phyloP scores from a whole-genome alignment of 2,888 invertebrate species.

The Pediacus dermestoides region DNA sequence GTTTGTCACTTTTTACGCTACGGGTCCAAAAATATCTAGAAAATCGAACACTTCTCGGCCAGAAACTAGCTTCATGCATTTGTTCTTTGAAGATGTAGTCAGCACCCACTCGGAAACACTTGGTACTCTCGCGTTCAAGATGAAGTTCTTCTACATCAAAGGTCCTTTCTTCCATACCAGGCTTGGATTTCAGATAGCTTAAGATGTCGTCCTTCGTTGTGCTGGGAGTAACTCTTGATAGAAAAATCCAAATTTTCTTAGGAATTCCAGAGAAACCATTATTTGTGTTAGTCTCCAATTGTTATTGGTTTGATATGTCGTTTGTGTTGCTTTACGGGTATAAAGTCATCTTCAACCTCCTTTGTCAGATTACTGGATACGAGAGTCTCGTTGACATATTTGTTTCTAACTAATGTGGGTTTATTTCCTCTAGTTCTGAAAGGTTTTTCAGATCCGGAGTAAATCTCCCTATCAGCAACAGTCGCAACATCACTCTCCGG shows the following conservation, averaged over 20 bases:
- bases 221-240: not conserved
- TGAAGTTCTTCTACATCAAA: constrained; percentile 9
- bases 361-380: no score
- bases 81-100: constrained; percentile 11
- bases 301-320: no score
- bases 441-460: no score
- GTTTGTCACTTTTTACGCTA: no score
- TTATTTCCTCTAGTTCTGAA: no score
- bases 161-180: constrained; percentile 5
- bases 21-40: constrained; percentile 7
- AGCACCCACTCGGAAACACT: constrained; percentile 9
- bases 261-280: constrained; percentile 3
- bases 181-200: constrained; percentile 6
- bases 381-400: no score
- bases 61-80: constrained; percentile 4
- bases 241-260: constrained; percentile 7
- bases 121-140: constrained; percentile 8
- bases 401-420: no score
- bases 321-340: no score
- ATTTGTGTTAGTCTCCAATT: no score
- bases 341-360: no score
- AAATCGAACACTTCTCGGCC: constrained; percentile 17
- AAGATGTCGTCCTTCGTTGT: constrained; percentile 5
- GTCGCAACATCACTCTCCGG: no score
- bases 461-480: no score